Base-by-base conservation (phyloP, 23 tunicate species). In the Ciona savignyi region DNA sequence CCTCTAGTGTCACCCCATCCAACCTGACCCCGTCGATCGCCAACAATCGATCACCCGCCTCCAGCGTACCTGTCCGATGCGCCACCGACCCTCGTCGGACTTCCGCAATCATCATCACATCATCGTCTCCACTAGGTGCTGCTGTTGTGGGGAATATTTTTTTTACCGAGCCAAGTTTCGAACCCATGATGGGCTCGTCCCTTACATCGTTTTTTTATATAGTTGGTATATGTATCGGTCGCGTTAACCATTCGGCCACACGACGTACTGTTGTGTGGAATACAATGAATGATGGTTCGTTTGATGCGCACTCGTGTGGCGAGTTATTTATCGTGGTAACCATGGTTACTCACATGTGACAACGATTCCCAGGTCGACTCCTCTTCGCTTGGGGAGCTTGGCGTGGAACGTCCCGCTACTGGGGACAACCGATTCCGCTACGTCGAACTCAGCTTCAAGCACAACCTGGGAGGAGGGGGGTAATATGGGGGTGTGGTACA, bases 361-460 rank as follows among this genome's bases (percentile, higher is more conserved):
- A 1, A 81, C 90, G 56, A 91, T 85, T 9, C 97, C 97, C 33
- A 91, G 64, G 32, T 84, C 91, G 25, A 91, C 84, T 15, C 89
- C 91, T 56, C 86, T 71, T 71, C 85, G 70, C 66, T 81, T 84
- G 25, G 91, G 91, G 23, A 91, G 71, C 49, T 94, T 94, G 19
- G 87, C 86, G 32, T 87, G 90, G 65, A 94, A 94, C 2, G 86
- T 82, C 34, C 99, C 99, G 34, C 89, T 78, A 67, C 86, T 87
- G 21, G 99, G 95, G 20, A 94, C 95, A 32, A 94, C 89, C 0
- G 99, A 86, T 65, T 94, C 99, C n/a, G 95, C 95, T 0, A 94
- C 93, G 70, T 94, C 99, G 60, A 94, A 94, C 64, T 94, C 99
- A 19, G 87, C 65, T 66, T 83, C 95, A 4, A 94, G 63, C 22